phyloP scores from a whole-genome alignment of 2,113 vertebrate genomes.

The Halichoeres trimaculatus region DNA sequence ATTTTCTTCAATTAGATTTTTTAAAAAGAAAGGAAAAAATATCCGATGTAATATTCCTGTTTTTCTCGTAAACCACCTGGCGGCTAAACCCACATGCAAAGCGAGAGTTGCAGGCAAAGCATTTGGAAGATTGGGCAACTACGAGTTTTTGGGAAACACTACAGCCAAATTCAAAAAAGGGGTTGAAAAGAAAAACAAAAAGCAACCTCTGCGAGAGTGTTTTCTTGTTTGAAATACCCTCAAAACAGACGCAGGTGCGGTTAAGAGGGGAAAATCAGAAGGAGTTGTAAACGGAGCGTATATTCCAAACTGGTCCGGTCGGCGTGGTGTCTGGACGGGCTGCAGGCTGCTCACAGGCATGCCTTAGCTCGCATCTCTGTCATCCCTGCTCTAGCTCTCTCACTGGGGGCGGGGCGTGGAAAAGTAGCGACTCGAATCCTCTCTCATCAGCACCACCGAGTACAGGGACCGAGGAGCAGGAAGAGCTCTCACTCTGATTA shows the following conservation, averaged over 20 bases:
- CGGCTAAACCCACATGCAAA: conserved; percentile 49
- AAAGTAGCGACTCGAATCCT: conserved; percentile 56
- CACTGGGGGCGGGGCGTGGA: conserved; percentile 67
- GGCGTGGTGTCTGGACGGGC: conserved; percentile 55
- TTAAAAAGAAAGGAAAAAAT: conserved; percentile 2
- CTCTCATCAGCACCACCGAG: conserved; percentile 81
- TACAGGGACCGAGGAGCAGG: conserved; percentile 21
- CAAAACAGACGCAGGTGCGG: conserved; percentile 33
- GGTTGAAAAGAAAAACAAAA: conserved; percentile 19
- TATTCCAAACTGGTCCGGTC: conserved; percentile 65
- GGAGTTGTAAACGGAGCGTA: conserved; percentile 52
- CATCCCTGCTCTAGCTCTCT: conserved; percentile 56
- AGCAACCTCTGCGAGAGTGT: conserved; percentile 7
- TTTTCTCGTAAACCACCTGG: background rate
- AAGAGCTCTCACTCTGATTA: conserved; percentile 22
- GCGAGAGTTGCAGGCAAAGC: conserved; percentile 43
- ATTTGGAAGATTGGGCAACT: conserved; percentile 59
- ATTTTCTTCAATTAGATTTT: background rate
- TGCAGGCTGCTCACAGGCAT: conserved; percentile 62
- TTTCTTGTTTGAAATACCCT: conserved; percentile 21
- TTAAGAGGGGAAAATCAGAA: conserved; percentile 32
- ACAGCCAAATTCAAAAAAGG: conserved; percentile 38
- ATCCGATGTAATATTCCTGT: conserved; percentile 15
- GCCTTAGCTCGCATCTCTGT: conserved; percentile 65
- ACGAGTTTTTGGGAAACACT: conserved; percentile 58